Conservation (phyloP, 2,113 vertebrate genomes). For the Cynopterus brachyotis region DNA sequence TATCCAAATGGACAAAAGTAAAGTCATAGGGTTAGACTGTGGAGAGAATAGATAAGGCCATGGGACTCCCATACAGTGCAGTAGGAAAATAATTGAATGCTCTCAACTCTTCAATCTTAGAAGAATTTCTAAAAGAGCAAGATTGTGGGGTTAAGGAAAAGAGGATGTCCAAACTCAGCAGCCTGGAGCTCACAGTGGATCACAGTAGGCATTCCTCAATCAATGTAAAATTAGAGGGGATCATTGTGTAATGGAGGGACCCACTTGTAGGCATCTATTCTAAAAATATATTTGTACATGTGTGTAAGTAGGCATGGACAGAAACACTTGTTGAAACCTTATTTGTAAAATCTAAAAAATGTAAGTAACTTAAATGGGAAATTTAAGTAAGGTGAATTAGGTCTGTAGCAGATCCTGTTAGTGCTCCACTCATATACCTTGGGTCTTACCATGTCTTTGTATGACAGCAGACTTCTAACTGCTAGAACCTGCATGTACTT, state of each 20-base stretch:
- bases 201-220: neutral
- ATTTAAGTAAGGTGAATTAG: neutral
- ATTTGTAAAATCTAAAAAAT: neutral
- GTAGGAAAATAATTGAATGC: neutral
- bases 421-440: neutral
- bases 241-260: neutral
- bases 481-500: neutral
- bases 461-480: neutral
- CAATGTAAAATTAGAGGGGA: neutral
- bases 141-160: neutral
- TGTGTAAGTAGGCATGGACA: neutral
- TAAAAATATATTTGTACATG: neutral
- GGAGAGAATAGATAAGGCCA: neutral
- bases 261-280: neutral
- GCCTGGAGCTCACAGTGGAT: neutral
- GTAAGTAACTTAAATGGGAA: neutral
- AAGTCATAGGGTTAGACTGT: neutral
- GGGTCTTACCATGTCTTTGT: neutral
- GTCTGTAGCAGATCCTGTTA: neutral
- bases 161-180: neutral
- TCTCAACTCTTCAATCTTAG: neutral
- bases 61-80: neutral
- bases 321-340: neutral
- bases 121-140: neutral
- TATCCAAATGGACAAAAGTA: neutral